Base-by-base conservation (phyloP, 1,140 invertebrate species). In the Meteorus sp. region DNA sequence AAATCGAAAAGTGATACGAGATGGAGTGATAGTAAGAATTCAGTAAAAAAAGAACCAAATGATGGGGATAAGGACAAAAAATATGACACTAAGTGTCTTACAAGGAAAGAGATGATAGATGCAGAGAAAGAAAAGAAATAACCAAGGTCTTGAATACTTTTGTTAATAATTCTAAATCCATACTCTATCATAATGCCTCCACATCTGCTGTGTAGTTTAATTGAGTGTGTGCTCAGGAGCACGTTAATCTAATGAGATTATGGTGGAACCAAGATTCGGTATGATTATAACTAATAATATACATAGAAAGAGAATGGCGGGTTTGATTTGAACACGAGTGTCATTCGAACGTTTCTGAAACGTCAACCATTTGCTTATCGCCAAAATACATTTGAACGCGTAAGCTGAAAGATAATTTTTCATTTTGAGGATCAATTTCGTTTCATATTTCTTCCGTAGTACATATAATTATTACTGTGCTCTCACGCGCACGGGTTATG, bases 1-100 rank as follows among this genome's bases (percentile, higher is more conserved):
- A 80, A 80, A 59, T 76, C 69, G 11, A 80, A 80, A 63, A 69
- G 66, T 17, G 78, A 80, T 54, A 77, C 71, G n/a, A 68, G 78
- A 60, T 80, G 78, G 78, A 75, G 78, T 20, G 78, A 80, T 23
- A 76, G 67, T 50, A 80, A 79, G 54, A 45, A 69, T 25, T 59
- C 59, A 9, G 45, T 76, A 1, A 79, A 79, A 44, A 79, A 74
- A 52, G 78, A 80, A 52, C 19, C 55, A 2, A 75, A 76, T 2
- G 47, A 50, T 33, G 15, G 15, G 6, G 61, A 78, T 1, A 79
- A 74, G 41, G 74, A 77, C 0, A 80, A 78, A 54, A 77, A 78
- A 60, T 71, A 65, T 64, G 73, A 75, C 60, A 72, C 68, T 69
- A 75, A 74, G 71, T 57, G 65, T 68, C 51, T 59, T 29, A 56